Evolutionary conservation across 92 coral and sea anemone genomes (phyloP).

Genomic region (Heliopora coerulea): DNA sequence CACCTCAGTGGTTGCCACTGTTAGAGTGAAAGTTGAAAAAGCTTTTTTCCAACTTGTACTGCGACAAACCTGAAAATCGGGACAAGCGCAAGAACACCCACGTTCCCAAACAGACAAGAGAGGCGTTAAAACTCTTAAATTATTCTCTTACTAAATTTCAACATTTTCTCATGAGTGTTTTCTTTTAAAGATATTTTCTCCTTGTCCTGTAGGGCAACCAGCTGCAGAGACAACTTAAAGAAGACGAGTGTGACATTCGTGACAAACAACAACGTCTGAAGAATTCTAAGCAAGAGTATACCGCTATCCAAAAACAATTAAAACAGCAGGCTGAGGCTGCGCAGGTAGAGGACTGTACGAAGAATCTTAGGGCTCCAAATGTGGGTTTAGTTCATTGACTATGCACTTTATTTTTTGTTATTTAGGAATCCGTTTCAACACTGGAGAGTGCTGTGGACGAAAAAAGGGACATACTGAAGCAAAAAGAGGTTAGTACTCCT

Average conservation of each 20-base stretch:
- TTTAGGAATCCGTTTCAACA: constrained; percentile 68
- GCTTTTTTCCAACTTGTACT: too few species aligned
- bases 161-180: too few species aligned
- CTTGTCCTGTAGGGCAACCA: constrained; percentile 65
- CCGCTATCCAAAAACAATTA: constrained; percentile 75
- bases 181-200: too few species aligned
- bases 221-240: constrained; percentile 77
- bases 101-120: background rate
- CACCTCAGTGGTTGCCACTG: too few species aligned
- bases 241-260: constrained; percentile 77
- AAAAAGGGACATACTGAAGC: constrained; percentile 61
- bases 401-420: background rate
- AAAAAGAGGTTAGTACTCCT: constrained; percentile 94
- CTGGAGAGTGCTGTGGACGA: constrained; percentile 62
- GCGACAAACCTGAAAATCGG: too few species aligned
- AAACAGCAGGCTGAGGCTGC: constrained; percentile 62
- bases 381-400: too few species aligned
- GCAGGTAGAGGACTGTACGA: constrained; percentile 54
- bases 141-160: background rate
- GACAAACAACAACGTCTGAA: constrained; percentile 80
- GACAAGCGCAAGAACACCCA: background rate
- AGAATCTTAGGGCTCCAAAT: too few species aligned
- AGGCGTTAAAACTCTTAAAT: background rate
- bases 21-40: too few species aligned
- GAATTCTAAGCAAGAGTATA: constrained; percentile 78